Evolutionary conservation across 2,888 invertebrate species (phyloP).

Genomic region (Cyclophora albipunctata): DNA sequence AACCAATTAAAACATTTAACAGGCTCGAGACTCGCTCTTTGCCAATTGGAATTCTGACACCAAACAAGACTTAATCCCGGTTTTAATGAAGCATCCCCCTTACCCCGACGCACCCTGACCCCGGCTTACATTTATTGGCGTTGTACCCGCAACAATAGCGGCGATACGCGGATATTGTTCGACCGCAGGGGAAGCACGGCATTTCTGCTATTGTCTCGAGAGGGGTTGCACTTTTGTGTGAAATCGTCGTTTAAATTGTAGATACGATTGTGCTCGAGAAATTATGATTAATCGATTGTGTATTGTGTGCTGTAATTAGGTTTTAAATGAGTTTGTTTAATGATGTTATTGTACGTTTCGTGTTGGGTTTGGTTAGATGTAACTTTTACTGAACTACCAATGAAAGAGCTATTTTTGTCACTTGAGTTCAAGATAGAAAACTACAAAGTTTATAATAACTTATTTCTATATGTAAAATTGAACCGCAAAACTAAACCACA

Average conservation of each 20-base stretch:
- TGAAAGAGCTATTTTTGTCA: no score
- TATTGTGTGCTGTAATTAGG: no score
- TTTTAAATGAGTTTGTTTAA: no score
- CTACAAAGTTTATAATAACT: no score
- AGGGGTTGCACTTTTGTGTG: conserved; percentile 12
- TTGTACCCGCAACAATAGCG: conserved; percentile 11
- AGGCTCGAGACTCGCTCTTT: conserved; percentile 4
- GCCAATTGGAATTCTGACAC: conserved; percentile 14
- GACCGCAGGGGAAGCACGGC: conserved; percentile 7
- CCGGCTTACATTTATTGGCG: conserved; percentile 21
- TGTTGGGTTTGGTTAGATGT: no score
- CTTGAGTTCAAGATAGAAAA: no score
- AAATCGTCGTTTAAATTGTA: conserved; percentile 11
- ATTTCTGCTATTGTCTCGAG: conserved; percentile 1
- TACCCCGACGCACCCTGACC: conserved; percentile 12
- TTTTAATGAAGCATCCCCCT: conserved; percentile 22
- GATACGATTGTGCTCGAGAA: conserved; percentile 6
- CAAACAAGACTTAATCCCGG: conserved; percentile 23
- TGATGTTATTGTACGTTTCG: no score
- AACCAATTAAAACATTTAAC: conserved; percentile 11
- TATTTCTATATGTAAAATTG: no score
- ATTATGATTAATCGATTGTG: conserved; percentile 10
- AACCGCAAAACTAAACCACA: no score
- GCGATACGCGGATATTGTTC: conserved; percentile 4
- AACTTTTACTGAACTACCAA: no score